Base-by-base conservation (phyloP, 2,888 invertebrate genomes). In the Dilophus febrilis region DNA sequence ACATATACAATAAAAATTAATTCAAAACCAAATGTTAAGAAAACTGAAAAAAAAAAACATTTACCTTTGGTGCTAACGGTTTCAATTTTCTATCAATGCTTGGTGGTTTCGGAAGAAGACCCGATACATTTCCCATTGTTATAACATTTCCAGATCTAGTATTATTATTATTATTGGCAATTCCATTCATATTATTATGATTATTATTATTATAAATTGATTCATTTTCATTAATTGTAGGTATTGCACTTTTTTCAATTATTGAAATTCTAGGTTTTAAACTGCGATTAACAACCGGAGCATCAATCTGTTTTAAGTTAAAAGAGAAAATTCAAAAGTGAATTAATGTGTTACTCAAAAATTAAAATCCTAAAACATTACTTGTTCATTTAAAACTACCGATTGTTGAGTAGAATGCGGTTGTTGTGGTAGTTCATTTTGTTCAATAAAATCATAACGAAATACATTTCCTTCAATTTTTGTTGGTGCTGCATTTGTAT, bases 221-320 rank as follows among this genome's bases (percentile, higher is more conserved):
- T 22, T 22, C 22, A 22, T 22, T 22, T 22, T 22, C 22, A 22
- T 14, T 16, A 3, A 16, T 33, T 11, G 14, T 14, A 3, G 4
- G 16, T 17, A 33, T 16, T n/a, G n/a, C n/a, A n/a, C n/a, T 36
- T 14, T 54, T 59, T 31, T 57, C 58, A 42, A 59, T 58, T n/a
- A 49, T 30, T 42, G 43, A 50, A 2, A 49, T 45, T 48, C 59
- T 61, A 3, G 88, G 88, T 58, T 88, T 88, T 30, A 87, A 64
- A 33, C 77, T 79, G 38, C 88, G 70, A 56, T 88, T 80, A 19
- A 90, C 85, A 28, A 72, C 74, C 12, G 87, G 86, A 32, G 86
- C 53, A 43, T 56, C 54, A 27, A 48, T 30, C 49, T 51, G 19
- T 16, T 16, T 8, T 13, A 13, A 35, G 14, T n/a, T n/a, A 26